Evolutionary conservation across 2,797 vertebrate genomes (phyloP).

Genomic region (Sebastes alutus): DNA sequence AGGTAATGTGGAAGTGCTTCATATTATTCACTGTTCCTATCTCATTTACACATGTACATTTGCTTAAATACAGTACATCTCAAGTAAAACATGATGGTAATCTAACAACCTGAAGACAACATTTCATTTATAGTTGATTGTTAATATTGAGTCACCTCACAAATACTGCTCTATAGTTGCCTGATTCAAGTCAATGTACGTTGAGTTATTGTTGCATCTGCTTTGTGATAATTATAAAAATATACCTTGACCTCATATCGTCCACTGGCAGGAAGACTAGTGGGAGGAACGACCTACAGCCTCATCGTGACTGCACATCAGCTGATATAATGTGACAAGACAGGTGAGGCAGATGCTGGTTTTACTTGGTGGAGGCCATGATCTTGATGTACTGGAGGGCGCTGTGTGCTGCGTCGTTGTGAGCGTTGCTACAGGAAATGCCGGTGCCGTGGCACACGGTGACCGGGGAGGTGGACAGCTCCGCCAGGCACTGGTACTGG

Average conservation of each 20-base stretch:
- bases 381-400: conserved; percentile 89
- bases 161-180: neutral
- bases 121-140: neutral
- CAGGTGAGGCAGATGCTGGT: neutral
- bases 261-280: conserved; percentile 19
- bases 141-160: neutral
- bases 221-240: conserved; percentile 44
- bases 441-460: conserved; percentile 88
- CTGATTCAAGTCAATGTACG: neutral
- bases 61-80: neutral
- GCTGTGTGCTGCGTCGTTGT: conserved; percentile 88
- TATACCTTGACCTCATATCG: neutral
- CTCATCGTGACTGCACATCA: neutral
- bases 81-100: neutral
- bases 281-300: neutral
- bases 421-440: conserved; percentile 85
- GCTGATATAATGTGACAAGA: neutral
- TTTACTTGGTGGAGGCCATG: conserved; percentile 77
- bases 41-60: neutral
- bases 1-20: neutral
- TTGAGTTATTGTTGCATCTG: neutral
- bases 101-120: neutral
- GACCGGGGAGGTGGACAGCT: conserved; percentile 86
- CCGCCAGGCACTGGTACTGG: conserved; percentile 87
- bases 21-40: neutral